phyloP scores from a whole-genome alignment of 1,140 invertebrate species.

The Zaprionus nigranus region DNA sequence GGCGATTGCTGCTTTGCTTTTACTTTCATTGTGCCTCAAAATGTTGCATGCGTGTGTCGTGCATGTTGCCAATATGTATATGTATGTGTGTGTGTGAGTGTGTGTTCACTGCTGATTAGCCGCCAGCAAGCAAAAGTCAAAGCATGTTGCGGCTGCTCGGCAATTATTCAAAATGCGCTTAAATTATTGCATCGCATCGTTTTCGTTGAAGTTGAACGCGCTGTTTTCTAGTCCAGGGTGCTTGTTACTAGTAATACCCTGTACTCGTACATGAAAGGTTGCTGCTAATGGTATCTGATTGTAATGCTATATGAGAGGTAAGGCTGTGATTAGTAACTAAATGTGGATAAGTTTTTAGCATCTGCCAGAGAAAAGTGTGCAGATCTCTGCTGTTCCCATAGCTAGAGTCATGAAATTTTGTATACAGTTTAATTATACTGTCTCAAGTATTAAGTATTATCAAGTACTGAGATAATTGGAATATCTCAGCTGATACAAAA shows the following conservation, averaged over 20 bases:
- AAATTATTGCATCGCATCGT: conserved; percentile 47
- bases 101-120: conserved; percentile 45
- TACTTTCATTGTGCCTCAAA: conserved; percentile 41
- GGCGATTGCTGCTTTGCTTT: conserved; percentile 34
- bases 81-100: conserved; percentile 23
- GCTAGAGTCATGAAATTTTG: neutral
- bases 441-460: too few species aligned
- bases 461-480: too few species aligned
- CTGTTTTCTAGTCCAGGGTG: conserved; percentile 50
- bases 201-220: conserved; percentile 49
- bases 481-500: neutral
- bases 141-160: conserved; percentile 29
- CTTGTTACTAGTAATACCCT: conserved; percentile 30
- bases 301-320: neutral
- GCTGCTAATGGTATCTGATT: neutral
- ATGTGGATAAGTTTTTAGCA: too few species aligned
- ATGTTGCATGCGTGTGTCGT: conserved; percentile 33
- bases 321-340: neutral
- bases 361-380: neutral
- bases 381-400: neutral
- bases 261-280: neutral
- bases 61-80: conserved; percentile 20
- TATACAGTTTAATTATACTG: too few species aligned
- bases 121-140: conserved; percentile 27
- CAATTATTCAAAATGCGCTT: conserved; percentile 52